phyloP scores from a whole-genome alignment of 2,113 vertebrate genomes.

The Solea senegalensis region DNA sequence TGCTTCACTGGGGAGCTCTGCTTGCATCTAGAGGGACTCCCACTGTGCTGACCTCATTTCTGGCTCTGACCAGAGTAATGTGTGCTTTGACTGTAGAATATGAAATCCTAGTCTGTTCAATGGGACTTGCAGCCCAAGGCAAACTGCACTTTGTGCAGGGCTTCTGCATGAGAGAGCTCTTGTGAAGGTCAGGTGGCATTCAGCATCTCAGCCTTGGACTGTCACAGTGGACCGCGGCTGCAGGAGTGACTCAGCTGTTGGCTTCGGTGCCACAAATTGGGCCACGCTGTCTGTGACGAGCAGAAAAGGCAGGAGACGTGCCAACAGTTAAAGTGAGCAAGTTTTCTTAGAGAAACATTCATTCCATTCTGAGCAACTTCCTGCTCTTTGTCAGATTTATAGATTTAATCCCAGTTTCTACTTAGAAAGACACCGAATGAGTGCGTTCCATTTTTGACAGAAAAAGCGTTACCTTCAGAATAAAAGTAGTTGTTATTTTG shows the following conservation, averaged over 20 bases:
- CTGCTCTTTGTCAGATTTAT: conserved; percentile 6
- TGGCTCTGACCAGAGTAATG: conserved; percentile 68
- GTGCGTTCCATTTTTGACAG: too few relatives aligned
- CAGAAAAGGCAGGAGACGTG: conserved; percentile 5
- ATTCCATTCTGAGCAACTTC: conserved; percentile 1
- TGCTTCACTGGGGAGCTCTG: conserved; percentile 44
- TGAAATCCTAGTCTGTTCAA: conserved; percentile 52
- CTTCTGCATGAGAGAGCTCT: conserved; percentile 34
- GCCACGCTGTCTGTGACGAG: conserved; percentile 6
- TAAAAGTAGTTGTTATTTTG: too few relatives aligned
- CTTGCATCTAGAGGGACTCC: conserved; percentile 63
- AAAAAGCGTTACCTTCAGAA: too few relatives aligned
- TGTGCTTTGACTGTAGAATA: conserved; percentile 65
- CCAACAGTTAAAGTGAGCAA: conserved; percentile 14
- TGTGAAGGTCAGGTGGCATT: conserved; percentile 43
- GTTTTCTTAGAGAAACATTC: conserved; percentile 12
- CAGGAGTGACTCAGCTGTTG: conserved; percentile 63
- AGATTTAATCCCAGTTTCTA: neutral
- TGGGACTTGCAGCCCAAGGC: conserved; percentile 54
- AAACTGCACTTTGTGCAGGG: conserved; percentile 40
- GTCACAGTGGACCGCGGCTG: conserved; percentile 30
- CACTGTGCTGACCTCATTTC: conserved; percentile 74
- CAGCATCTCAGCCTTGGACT: conserved; percentile 38
- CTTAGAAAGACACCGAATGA: neutral
- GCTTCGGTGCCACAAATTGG: conserved; percentile 20